A percentile compares a stretch with the other conserved stretches of the same genome.
Evolutionary conservation across 2,113 vertebrate genomes (phyloP).

Genomic region (Neogale vison): DNA sequence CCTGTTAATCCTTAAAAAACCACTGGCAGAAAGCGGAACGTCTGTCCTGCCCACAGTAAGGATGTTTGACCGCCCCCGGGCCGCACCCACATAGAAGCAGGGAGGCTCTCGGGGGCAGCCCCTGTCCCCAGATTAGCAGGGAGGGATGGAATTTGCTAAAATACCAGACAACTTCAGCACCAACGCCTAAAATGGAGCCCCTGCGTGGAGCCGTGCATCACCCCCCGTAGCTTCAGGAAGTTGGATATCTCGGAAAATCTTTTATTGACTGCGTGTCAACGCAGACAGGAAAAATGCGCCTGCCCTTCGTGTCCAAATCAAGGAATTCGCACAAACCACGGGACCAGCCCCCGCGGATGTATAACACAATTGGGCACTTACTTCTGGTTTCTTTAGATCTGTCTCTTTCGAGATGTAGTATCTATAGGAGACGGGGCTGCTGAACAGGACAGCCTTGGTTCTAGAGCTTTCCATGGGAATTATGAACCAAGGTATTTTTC

Average conservation of each 20-base stretch:
- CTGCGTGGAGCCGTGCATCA: not conserved
- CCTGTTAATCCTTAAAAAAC: not conserved
- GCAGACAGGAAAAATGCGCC: not conserved
- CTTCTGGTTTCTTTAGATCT: not conserved
- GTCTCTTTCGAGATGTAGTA: not conserved
- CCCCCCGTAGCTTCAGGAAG: not conserved
- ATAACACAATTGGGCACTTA: not conserved
- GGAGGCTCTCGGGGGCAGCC: accelerated
- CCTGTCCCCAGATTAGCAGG: too few species aligned
- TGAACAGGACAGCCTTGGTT: not conserved
- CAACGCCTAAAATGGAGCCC: accelerated
- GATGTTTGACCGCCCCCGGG: too few species aligned
- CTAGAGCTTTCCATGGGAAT: not conserved
- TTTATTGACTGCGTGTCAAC: not conserved
- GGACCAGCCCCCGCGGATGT: not conserved
- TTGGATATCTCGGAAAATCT: not conserved
- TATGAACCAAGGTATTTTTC: not conserved
- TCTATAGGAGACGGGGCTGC: not conserved
- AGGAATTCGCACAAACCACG: not conserved
- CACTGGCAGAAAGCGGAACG: not conserved
- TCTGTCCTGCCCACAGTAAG: accelerated
- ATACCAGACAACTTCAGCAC: not conserved
- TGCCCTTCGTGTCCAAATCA: not conserved
- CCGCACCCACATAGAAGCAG: accelerated
- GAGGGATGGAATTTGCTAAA: not conserved